Evolutionary conservation across 2,797 vertebrate species (phyloP).

Genomic region (Pseudopleuronectes americanus): DNA sequence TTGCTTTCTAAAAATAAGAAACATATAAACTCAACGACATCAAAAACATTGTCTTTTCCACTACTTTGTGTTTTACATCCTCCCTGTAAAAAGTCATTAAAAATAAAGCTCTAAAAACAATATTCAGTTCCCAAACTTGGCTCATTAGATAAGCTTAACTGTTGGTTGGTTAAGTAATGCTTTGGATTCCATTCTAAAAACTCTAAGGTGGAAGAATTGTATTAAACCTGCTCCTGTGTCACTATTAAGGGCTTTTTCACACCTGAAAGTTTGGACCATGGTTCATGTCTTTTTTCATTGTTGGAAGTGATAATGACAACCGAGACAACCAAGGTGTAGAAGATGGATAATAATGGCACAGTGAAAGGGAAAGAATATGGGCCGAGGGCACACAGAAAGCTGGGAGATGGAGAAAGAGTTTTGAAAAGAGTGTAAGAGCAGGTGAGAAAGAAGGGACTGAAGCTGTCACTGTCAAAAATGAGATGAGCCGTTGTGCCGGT

Average conservation of each 20-base stretch:
- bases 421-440: constrained; percentile 1
- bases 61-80: no score
- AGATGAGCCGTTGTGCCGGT: constrained; percentile 25
- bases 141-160: no score
- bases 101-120: neutral
- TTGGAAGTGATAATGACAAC: constrained; percentile 46
- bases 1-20: no score
- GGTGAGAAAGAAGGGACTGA: constrained; percentile 7
- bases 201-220: no score
- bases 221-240: no score
- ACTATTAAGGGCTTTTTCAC: no score
- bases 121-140: neutral
- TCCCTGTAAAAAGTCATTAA: no score
- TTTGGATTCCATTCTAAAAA: neutral
- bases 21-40: no score
- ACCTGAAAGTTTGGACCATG: no score
- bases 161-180: neutral
- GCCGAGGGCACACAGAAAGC: constrained; percentile 9
- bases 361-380: constrained; percentile 31
- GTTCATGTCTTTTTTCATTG: no score
- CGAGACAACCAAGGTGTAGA: constrained; percentile 57
- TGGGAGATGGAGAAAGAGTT: constrained; percentile 16
- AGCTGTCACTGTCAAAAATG: constrained; percentile 21
- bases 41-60: no score
- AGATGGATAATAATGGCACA: constrained; percentile 65